A percentile compares a stretch with the other conserved stretches of the same genome.
Evolutionary conservation across 2,888 invertebrate genomes (phyloP).

Genomic region (Augochlorella aurata): DNA sequence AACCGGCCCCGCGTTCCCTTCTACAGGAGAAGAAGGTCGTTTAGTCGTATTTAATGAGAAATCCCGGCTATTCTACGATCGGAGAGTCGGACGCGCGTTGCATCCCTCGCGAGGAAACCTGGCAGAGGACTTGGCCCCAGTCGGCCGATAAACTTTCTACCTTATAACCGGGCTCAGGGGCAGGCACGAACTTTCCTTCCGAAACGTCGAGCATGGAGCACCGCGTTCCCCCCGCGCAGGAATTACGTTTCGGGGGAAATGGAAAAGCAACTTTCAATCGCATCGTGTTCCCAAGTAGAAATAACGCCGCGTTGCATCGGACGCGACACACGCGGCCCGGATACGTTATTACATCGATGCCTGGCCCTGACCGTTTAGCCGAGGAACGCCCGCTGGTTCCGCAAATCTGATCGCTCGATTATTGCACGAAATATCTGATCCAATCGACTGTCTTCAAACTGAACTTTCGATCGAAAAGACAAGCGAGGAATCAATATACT

Average conservation of each 20-base stretch:
- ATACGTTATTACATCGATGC: not conserved
- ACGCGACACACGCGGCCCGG: not conserved
- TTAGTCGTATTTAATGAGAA: conserved; percentile 65
- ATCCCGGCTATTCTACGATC: conserved; percentile 41
- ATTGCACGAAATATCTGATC: not conserved
- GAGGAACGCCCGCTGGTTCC: not conserved
- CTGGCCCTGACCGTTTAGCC: conserved; percentile 1
- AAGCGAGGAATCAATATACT: too few species aligned
- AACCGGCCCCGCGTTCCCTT: conserved; percentile 35
- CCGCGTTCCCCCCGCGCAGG: conserved; percentile 11
- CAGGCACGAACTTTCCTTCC: conserved; percentile 24
- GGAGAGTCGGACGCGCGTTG: conserved; percentile 30
- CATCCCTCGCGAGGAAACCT: conserved; percentile 31
- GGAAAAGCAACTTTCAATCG: conserved; percentile 14
- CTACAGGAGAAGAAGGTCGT: conserved; percentile 32
- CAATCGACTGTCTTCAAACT: not conserved
- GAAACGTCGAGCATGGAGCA: conserved; percentile 17
- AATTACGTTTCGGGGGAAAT: conserved; percentile 24
- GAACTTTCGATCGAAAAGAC: not conserved
- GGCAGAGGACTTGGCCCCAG: conserved; percentile 36
- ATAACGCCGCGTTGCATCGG: not conserved
- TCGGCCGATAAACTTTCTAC: conserved; percentile 29
- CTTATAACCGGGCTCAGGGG: conserved; percentile 24
- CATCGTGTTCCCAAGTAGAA: conserved; percentile 1
- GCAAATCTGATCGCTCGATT: not conserved